Base-by-base conservation (phyloP, 2,888 invertebrate genomes). In the Pantelozetes paolii region DNA sequence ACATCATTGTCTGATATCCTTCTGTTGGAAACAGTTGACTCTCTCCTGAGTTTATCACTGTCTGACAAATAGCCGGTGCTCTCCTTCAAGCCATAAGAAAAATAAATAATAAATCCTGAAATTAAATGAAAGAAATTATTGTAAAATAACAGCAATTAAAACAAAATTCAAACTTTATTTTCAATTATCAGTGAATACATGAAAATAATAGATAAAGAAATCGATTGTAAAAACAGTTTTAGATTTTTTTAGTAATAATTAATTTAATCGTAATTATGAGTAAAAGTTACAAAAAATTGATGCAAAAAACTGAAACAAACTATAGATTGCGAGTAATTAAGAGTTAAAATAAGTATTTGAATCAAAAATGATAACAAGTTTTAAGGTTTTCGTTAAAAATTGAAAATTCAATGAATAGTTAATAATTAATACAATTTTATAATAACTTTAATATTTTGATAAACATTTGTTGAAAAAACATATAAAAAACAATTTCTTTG, bases 41-140 rank as follows among this genome's bases (percentile, higher is more conserved):
- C 69, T 28, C 45, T 26, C 26, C 69, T 42, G n/a, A 11, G 28
- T 45, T 26, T 23, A 6, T 69, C 26, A 5, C 45, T 45, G 18
- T 69, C 69, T 6, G 45, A 28, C n/a, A 69, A 36, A 45, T 69
- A n/a, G 11, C 69, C 69, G 26, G 69, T 69, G 69, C 69, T 69
- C 23, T 69, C 45, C 15, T 8, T 15, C 45, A 69, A 40, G 11
- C 69, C 69, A 69, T 69, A 69, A 69, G 42, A 69, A 69, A 69
- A 69, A 45, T 69, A 69, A 28, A 42, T 42, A 42, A 69, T 45
- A 42, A 69, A 28, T 18, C 69, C 69, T 69, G 28, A 42, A 42
- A 69, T 69, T 13, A 9, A 32, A 64, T 20, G 30, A 64, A 40
- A 64, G 32, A 40, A 15, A 64, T 20, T 3, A 20, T n/a, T 32